These are phyloP conservation scores for Danio rerio DNA, from an alignment of 2,113 vertebrate species.

Conservation along the genomic window GRCz12tu NC_133188.1:35322501-35323000, in stretches of 20 bases:
- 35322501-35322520: neutral
- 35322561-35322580: neutral
- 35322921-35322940: conserved; percentile 1
- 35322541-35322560: conserved; percentile 28
- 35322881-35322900: conserved; percentile 19
- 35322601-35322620: conserved; percentile 20
- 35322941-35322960: conserved; percentile 22
- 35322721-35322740: neutral
- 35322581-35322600: conserved; percentile 23
- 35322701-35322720: neutral
- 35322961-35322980: neutral
- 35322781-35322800: neutral
- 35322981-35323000: conserved; percentile 11
- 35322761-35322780: conserved; percentile 12
- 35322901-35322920: neutral
- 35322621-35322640: neutral
- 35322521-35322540: neutral
- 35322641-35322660: neutral
- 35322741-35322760: neutral
- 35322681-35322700: neutral
- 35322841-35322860: conserved; percentile 14
- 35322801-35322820: conserved; percentile 5
- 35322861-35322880: conserved; percentile 32
- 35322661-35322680: neutral
- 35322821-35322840: conserved; percentile 15